Base-by-base conservation (phyloP, 2,797 vertebrate genomes). In the Darevskia mixta region DNA sequence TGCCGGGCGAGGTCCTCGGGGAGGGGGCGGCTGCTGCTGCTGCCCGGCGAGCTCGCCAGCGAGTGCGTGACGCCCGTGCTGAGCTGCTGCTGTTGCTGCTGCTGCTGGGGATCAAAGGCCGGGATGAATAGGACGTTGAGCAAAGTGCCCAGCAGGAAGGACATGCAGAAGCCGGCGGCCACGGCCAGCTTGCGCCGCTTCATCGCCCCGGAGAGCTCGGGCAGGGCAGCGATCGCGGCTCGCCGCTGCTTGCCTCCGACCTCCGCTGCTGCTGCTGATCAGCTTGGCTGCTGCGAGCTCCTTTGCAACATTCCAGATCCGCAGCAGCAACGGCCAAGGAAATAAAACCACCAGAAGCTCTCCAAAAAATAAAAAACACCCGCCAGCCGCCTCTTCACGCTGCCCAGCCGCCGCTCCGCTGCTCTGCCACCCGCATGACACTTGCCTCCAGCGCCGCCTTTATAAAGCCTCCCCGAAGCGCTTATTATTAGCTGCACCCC, bases 71-170 rank as follows among this genome's bases (percentile, higher is more conserved):
- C 86, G 15, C 71, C 86, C 71, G 71, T 77, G 6, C 20, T 61
- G 7, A 8, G 72, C 87, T 91, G 92, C 87, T 91, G 92, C 69
- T 94, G 95, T 71, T 89, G 94, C 69, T 25, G 87, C 27, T 85
- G 94, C 35, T 95, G 96, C 29, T 95, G 97, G 79, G 94, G 97
- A 85, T 97, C 97, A 75, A 97, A 97, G 79, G 97, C 97, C 10
- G 97, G 97, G 43, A 97, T 96, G 87, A 97, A 97, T 23, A 98
- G 94, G 90, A 97, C 94, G 95, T 97, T 98, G 92, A 98, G 96
- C 80, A 97, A 92, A 27, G 97, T 97, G 88, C 97, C 97, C 87
- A 98, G 94, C 92, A 97, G 95, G 92, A 98, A 97, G 85, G 97
- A 97, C 61, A 97, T 91, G 90, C 97, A 97, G 90, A 97, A 96